These are phyloP conservation scores for Dasypus novemcinctus DNA, from an alignment of 2,113 vertebrate species.

Conservation along the genomic window DNA sequence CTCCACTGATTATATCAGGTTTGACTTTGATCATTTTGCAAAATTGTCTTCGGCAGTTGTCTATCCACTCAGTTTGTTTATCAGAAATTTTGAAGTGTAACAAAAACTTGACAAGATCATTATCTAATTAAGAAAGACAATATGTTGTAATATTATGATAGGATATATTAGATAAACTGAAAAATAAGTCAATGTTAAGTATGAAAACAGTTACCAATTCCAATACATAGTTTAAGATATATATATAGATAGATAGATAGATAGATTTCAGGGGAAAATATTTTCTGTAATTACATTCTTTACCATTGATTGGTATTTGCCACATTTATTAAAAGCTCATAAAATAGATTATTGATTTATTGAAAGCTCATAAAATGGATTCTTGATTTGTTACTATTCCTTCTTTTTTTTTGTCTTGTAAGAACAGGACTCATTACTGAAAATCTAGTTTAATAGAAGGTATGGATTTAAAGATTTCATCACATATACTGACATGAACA, in stretches of 20 bases:
- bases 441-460: not conserved
- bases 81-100: constrained; percentile 79
- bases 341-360: not conserved
- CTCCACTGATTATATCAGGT: constrained; percentile 82
- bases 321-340: not conserved
- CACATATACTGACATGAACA: not conserved
- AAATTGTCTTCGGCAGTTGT: constrained; percentile 86
- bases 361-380: not conserved
- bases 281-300: constrained; percentile 37
- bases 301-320: not conserved
- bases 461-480: not conserved
- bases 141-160: not conserved
- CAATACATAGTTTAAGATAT: not conserved
- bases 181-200: not conserved
- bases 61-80: constrained; percentile 85
- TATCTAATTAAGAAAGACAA: constrained; percentile 81
- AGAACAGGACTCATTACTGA: not conserved
- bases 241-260: too few species aligned
- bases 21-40: constrained; percentile 86
- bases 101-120: constrained; percentile 86
- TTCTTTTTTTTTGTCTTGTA: not conserved
- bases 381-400: not conserved
- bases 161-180: not conserved
- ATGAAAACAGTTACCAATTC: not conserved
- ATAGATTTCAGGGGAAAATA: not conserved